phyloP scores from a whole-genome alignment of 2,113 vertebrate species.

The Coracopsis vasa region DNA sequence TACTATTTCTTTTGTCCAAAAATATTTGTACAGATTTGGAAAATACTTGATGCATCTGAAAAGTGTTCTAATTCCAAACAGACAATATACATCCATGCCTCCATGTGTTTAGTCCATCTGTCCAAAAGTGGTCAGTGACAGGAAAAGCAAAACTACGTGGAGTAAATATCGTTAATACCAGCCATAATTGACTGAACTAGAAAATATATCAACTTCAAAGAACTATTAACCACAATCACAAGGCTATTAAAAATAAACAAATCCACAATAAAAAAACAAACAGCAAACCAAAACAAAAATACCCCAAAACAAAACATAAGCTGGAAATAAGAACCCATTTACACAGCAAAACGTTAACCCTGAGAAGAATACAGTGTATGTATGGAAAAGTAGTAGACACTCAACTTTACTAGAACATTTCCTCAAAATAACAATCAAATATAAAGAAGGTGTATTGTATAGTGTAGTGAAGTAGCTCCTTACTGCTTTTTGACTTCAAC shows the following conservation, averaged over 20 bases:
- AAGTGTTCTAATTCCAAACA: not conserved
- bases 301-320: not conserved
- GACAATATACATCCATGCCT: not conserved
- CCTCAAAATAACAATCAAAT: not conserved
- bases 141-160: not conserved
- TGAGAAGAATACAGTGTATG: rapidly evolving
- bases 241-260: not conserved
- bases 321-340: not conserved
- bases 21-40: not conserved
- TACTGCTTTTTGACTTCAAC: not conserved
- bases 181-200: not conserved
- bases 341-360: not conserved
- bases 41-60: not conserved
- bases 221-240: not conserved
- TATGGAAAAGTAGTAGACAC: not conserved
- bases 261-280: rapidly evolving
- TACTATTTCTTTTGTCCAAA: not conserved
- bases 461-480: rapidly evolving
- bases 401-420: not conserved
- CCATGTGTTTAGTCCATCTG: not conserved
- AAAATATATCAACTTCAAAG: not conserved
- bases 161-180: not conserved
- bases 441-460: not conserved
- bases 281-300: not conserved
- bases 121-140: not conserved